Conservation (phyloP, 2,797 vertebrate genomes). For the Macroramphosus scolopax region DNA sequence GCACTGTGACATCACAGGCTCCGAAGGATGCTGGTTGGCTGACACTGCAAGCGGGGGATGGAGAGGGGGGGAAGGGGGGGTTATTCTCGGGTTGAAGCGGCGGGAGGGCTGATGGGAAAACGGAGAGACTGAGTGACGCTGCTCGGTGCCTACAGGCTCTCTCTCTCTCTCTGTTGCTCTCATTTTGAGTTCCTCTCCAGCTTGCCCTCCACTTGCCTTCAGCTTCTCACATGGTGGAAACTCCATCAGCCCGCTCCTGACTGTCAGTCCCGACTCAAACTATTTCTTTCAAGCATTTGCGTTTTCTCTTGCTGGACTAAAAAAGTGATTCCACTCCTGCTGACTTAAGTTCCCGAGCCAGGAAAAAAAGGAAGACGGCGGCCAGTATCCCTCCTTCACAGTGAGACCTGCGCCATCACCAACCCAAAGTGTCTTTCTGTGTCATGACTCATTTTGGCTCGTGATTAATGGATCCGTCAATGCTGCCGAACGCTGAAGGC, state of each 20-base stretch:
- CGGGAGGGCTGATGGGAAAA: conserved; percentile 70
- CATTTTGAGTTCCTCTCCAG: conserved; percentile 61
- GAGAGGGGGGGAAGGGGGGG: conserved; percentile 24
- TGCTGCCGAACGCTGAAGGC: conserved; percentile 10
- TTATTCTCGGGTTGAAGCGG: conserved; percentile 57
- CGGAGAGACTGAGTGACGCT: conserved; percentile 66
- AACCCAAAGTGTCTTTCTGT: conserved; percentile 4
- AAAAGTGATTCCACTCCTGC: conserved; percentile 23
- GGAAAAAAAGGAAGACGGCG: conserved; percentile 33
- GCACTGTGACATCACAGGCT: conserved; percentile 75
- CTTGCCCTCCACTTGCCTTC: conserved; percentile 45
- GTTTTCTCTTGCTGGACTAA: conserved; percentile 4
- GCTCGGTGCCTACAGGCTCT: conserved; percentile 63
- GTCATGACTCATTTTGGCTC: conserved; percentile 34
- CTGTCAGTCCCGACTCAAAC: conserved; percentile 11
- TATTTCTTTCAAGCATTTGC: conserved; percentile 3
- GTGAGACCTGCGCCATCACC: conserved; percentile 19
- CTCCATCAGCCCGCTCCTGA: conserved; percentile 35
- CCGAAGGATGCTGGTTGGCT: conserved; percentile 65
- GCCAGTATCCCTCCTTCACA: conserved; percentile 29
- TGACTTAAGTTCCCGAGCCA: conserved; percentile 20
- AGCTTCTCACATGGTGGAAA: conserved; percentile 60
- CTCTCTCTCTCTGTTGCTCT: conserved; percentile 46
- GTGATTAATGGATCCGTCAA: conserved; percentile 25
- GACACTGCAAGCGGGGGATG: conserved; percentile 46